Evolutionary conservation across 2,888 invertebrate species (phyloP), one percentile per base, ranked within the genome.

Genomic region (Oscheius onirici): DNA sequence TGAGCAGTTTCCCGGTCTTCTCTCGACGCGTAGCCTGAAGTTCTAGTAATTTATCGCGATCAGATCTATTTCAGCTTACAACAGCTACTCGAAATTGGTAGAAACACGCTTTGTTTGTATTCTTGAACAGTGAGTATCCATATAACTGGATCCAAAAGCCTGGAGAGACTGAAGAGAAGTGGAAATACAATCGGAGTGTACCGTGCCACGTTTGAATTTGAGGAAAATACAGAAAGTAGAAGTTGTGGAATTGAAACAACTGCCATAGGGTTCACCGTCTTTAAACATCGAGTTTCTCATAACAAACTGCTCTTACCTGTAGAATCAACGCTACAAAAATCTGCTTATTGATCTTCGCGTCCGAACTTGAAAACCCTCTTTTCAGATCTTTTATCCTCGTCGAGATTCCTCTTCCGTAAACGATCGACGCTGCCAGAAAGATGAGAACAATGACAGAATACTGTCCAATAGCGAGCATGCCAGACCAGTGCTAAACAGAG

Each of bases 121-220:
- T 58, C 58, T 3, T 58, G 58, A n/a, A 58, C 43, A 10, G 15
- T 41, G 11, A 58, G 41, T 41, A 58, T 41, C 58, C 58, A 58
- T 17, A 58, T 58, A 15, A 58, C 8, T 40, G 58, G 58, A 58
- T 58, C 58, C 34, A 34, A 8, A 3, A 34, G 34, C 3, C 34
- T 3, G 3, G 34, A 34, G 34, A 34, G 34, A 34, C 34, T 34
- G 34, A 34, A 34, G 5, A 34, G 34, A 34, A 34, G 8, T 8
- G 34, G 34, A 8, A 6, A 34, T 0, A 8, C 34, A 34, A 34
- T 34, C 3, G 34, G 34, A 34, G 8, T 34, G 34, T 34, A 34
- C 34, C 8, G 34, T 8, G 34, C 34, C 34, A 34, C 34, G 8
- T 34, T 34, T 8, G 8, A 8, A 34, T 3, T 34, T 6, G 8